phyloP scores from a whole-genome alignment of 1,140 invertebrate species.

The Achatina immaculata region DNA sequence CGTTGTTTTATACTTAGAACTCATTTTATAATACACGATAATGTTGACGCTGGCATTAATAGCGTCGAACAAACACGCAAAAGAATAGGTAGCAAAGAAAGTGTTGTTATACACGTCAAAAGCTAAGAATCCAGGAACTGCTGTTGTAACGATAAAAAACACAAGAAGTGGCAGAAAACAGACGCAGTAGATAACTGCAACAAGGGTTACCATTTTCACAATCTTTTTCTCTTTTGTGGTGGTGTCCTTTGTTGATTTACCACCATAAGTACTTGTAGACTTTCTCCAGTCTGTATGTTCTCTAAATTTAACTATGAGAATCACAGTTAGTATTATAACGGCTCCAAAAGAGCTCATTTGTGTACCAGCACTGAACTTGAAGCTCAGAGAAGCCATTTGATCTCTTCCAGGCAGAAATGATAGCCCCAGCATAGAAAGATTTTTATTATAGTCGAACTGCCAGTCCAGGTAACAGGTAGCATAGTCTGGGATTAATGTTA shows the following conservation, averaged over 20 bases:
- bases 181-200: background rate
- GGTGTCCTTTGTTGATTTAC: background rate
- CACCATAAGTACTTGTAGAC: background rate
- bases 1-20: background rate
- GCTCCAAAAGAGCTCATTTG: background rate
- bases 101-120: background rate
- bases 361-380: background rate
- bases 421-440: background rate
- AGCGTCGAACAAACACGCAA: background rate
- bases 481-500: background rate
- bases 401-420: background rate
- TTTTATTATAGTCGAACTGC: background rate
- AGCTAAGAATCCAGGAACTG: background rate
- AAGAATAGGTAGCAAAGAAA: background rate
- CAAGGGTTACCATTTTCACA: conserved; percentile 17
- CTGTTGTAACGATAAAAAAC: background rate
- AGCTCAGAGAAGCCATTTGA: background rate
- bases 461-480: background rate
- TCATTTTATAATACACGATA: conserved; percentile 24
- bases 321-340: background rate
- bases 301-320: background rate
- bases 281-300: conserved; percentile 2
- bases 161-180: conserved; percentile 6
- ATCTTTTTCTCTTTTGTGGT: conserved; percentile 1
- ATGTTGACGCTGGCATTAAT: conserved; percentile 7